Base-by-base conservation (phyloP, 2,797 vertebrate species). In the Manis javanica region DNA sequence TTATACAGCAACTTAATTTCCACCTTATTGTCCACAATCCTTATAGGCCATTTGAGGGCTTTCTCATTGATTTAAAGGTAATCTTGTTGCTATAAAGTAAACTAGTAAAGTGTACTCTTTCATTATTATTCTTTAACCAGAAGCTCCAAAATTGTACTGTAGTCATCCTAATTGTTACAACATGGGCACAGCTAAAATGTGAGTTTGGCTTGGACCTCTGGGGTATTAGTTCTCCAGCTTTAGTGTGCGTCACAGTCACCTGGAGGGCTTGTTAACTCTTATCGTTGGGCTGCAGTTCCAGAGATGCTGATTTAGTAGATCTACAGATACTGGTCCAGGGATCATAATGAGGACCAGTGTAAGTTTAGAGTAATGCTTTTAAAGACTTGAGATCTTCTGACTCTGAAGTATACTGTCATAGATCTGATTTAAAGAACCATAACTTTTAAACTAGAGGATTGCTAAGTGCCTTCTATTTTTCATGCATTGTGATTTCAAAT, bases 1-100 rank as follows among this genome's bases (percentile, higher is more conserved):
- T 99, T 71, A 99, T 99, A 98, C 99, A 99, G 89, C 99, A 99
- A 69, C 99, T 99, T 95, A 99, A 99, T 98, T 99, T 99, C 82
- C 99, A 99, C 97, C 99, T 99, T 94, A 99, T 99, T 42, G 98
- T 99, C 68, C 99, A 99, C 97, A 99, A 99, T 95, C 99, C 99
- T 0, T 99, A 99, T 96, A 99, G 99, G 96, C 99, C 99, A 0
- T 99, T 99, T 98, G 99, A 99, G 94, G 99, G 99, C 34, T 99
- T 99, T 97, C 98, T 99, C 39, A 99, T 99, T 4, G 99, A 99
- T 98, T 94, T 99, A 93, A 99, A 99, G 99, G 99, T 99, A 98
- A 90, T 82, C 51, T 77, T 94, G 4, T n/a, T 91, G 46, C 63
- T 42, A 49, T 2, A 78, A 96, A 87, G 42, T 87, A 23, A 92